These are phyloP conservation scores for Callochromis pleurospilus DNA, from an alignment of 2,113 vertebrate species.

Conservation along the genomic window DNA sequence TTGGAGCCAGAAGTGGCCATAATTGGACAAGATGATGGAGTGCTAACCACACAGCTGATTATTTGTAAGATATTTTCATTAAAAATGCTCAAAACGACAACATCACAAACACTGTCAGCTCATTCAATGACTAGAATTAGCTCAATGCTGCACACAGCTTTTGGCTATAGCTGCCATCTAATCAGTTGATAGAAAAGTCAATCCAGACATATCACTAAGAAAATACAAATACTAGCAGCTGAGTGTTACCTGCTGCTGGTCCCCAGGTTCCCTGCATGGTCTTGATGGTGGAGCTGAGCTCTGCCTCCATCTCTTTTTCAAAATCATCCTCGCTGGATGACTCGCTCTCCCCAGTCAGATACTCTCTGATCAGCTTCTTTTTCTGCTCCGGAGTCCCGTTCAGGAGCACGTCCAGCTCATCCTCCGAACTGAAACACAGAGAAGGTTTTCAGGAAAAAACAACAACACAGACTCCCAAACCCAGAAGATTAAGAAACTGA, in stretches of 20 bases:
- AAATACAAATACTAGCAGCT: background rate
- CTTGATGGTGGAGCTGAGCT: conserved; percentile 85
- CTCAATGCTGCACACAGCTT: background rate
- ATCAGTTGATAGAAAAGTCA: background rate
- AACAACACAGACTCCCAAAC: background rate
- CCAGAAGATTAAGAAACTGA: background rate
- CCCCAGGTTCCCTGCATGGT: conserved; percentile 81
- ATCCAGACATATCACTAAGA: background rate
- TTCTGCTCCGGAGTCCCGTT: conserved; percentile 91
- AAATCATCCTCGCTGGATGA: conserved; percentile 94
- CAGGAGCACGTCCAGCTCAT: conserved; percentile 90
- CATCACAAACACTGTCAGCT: background rate
- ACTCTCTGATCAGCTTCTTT: conserved; percentile 91
- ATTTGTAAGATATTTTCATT: background rate
- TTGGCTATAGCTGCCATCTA: background rate
- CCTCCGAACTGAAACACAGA: conserved; percentile 82
- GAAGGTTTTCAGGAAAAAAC: background rate
- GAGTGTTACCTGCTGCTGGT: conserved; percentile 29
- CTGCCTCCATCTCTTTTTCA: conserved; percentile 96
- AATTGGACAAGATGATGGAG: background rate
- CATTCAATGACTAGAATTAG: background rate
- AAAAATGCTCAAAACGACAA: background rate
- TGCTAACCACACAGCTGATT: background rate
- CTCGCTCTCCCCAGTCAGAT: conserved; percentile 92
- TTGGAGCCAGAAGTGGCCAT: background rate